Conservation (phyloP, 2,113 vertebrate genomes). For the Carassius carassius region DNA sequence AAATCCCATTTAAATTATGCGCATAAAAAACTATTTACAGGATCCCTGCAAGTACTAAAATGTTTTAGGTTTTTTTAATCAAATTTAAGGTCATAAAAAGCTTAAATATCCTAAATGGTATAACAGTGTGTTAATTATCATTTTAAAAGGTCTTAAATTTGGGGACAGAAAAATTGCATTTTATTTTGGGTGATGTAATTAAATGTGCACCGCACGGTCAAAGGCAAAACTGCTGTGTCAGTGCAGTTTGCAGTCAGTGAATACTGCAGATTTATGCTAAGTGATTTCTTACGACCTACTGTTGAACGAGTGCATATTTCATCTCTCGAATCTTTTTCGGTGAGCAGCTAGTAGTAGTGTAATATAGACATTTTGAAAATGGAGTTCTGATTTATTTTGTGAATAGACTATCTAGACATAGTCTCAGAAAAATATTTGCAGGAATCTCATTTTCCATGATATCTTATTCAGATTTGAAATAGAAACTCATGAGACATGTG, state of each 20-base stretch:
- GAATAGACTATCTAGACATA: too few relatives aligned
- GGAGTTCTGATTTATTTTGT: too few relatives aligned
- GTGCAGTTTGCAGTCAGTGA: neutral
- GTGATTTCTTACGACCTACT: too few relatives aligned
- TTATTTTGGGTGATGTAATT: neutral
- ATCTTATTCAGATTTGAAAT: too few relatives aligned
- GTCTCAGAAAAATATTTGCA: too few relatives aligned
- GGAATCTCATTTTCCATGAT: too few relatives aligned
- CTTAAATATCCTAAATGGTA: neutral
- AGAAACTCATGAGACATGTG: too few relatives aligned
- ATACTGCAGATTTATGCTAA: neutral
- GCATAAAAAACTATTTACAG: neutral
- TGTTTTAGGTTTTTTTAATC: neutral
- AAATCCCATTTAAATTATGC: neutral
- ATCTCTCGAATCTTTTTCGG: too few relatives aligned
- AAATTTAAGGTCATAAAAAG: neutral
- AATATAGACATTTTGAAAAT: too few relatives aligned
- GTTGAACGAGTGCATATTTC: too few relatives aligned
- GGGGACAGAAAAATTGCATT: neutral
- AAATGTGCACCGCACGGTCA: neutral
- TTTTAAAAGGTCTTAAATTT: neutral
- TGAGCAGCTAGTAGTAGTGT: too few relatives aligned
- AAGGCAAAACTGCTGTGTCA: neutral
- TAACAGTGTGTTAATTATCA: neutral
- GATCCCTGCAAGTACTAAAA: neutral